phyloP scores from a whole-genome alignment of 1,140 invertebrate genomes.

The Ceratina calcarata region DNA sequence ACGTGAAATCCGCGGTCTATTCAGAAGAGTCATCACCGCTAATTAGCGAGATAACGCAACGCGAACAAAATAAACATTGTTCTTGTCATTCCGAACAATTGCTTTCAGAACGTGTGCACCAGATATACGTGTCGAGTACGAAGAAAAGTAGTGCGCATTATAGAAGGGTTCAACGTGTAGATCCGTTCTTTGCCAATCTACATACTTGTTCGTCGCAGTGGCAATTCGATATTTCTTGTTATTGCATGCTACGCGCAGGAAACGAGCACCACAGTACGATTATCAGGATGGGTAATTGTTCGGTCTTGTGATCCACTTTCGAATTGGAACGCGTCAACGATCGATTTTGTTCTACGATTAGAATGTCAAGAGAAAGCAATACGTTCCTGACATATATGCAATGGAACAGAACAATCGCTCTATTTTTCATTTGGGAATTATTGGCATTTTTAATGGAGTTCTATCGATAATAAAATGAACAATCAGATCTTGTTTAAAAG shows the following conservation, averaged over 20 bases:
- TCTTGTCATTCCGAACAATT: neutral
- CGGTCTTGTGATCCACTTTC: constrained; percentile 23
- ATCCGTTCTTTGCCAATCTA: neutral
- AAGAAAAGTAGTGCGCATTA: constrained; percentile 26
- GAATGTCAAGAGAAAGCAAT: constrained; percentile 35
- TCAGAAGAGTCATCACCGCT: neutral
- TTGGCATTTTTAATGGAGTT: no score
- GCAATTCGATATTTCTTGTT: constrained; percentile 15
- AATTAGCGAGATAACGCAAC: neutral
- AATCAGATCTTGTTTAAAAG: no score
- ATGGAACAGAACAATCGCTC: neutral
- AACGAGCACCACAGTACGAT: neutral
- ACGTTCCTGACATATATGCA: neutral
- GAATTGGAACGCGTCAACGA: constrained; percentile 24
- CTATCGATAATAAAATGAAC: no score
- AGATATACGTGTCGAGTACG: no score
- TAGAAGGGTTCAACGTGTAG: constrained; percentile 20
- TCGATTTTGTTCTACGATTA: constrained; percentile 15
- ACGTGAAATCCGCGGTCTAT: neutral
- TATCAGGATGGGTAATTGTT: constrained; percentile 19
- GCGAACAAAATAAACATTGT: neutral
- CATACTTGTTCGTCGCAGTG: neutral
- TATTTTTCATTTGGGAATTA: neutral
- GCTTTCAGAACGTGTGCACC: neutral
- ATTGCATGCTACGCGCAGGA: neutral